Evolutionary conservation across 2,113 vertebrate genomes (phyloP), one percentile per base, ranked within the genome.

Genomic region (Raja brachyura): DNA sequence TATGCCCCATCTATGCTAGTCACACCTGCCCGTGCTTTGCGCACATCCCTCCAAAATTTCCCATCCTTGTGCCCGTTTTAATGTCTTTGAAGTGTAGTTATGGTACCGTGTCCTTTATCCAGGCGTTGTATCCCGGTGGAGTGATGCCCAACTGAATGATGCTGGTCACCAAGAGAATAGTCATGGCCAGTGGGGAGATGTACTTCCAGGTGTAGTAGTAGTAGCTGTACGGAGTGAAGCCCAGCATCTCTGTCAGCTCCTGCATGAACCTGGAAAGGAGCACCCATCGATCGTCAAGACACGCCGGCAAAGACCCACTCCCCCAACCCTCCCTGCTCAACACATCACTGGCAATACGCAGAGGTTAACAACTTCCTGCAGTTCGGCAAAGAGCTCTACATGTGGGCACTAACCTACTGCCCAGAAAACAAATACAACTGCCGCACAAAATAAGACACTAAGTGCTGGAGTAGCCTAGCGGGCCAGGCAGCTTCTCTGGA

Each of bases 161-260:
- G 77, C 97, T 98, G 95, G 98, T 97, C 0, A 93, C 93, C 93
- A 98, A 98, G 54, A 99, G 97, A 93, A 99, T 93, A 0, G 97
- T 95, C 96, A 99, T 97, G 93, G 98, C 96, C 74, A 98, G 95
- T 0, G 99, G 99, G 0, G 99, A 99, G 93, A 99, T 97, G 0
- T 98, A 99, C 95, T 97, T 98, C 99, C 99, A 99, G 96, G 98
- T 96, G 95, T 99, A 99, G 96, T 96, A 99, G 93, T 99, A 99
- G 95, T 98, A 97, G 73, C 93, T 86, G 83, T 97, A 98, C 0
- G 99, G 99, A 73, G 96, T 96, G 96, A 99, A 99, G 22, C 99
- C 99, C 95, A 99, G 95, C 99, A 99, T 99, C 93, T 99, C 99
- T 0, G 98, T 99, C 94, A 99, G 96, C 94, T 99, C 99, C 96